A percentile compares a stretch with the other conserved stretches of the same genome.
These are phyloP conservation scores for Tridacna gigas DNA, from an alignment of 2,888 invertebrate species.

Conservation along the genomic window DNA sequence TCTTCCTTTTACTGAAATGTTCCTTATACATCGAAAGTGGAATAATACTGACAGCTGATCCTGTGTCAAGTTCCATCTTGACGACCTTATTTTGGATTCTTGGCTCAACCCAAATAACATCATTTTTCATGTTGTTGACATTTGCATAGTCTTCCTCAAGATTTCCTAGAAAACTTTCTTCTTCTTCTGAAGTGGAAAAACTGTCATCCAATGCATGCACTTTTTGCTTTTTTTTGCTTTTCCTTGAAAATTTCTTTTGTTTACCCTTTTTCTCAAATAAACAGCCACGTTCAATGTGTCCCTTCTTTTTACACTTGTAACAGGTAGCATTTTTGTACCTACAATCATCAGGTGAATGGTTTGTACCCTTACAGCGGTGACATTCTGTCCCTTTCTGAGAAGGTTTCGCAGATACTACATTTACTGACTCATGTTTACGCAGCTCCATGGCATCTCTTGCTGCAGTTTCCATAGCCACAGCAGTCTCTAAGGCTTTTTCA, in stretches of 20 bases:
- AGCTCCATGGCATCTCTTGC: too few relatives aligned
- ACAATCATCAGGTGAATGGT: not conserved
- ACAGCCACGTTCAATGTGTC: too few relatives aligned
- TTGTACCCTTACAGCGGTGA: not conserved
- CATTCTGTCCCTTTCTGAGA: not conserved
- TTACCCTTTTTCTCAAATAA: not conserved
- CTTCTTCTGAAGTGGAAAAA: too few relatives aligned
- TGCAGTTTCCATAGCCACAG: too few relatives aligned
- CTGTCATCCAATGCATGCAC: too few relatives aligned
- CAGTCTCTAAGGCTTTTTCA: too few relatives aligned
- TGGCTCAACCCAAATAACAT: constrained; percentile 5
- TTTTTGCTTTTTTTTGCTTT: not conserved
- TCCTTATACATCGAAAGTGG: constrained; percentile 2
- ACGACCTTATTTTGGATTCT: not conserved
- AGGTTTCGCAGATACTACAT: too few relatives aligned
- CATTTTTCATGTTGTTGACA: not conserved
- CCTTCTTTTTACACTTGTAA: not conserved
- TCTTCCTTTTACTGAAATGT: constrained; percentile 23
- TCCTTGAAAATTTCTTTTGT: not conserved
- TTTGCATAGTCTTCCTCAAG: not conserved
- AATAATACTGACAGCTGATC: constrained; percentile 37
- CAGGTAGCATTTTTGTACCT: not conserved
- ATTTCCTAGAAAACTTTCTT: too few relatives aligned
- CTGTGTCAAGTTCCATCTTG: too few relatives aligned
- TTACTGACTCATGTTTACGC: too few relatives aligned